Evolutionary conservation across 2,113 vertebrate genomes (phyloP).

Genomic region (Oreotrochilus melanogaster): DNA sequence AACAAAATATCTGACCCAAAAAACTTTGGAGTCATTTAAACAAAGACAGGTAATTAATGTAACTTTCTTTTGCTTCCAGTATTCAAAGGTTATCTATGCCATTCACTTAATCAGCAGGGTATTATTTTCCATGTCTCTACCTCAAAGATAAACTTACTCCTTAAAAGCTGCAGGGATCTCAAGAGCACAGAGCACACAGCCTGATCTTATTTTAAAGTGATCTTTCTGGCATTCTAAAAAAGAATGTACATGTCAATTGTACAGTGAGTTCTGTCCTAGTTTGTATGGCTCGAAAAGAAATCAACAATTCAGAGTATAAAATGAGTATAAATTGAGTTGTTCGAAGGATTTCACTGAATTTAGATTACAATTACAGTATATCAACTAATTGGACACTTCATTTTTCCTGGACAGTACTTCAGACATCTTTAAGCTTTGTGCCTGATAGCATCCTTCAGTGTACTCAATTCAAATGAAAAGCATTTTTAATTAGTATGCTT

Average conservation of each 20-base stretch:
- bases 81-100: background rate
- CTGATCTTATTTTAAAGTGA: background rate
- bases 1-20: background rate
- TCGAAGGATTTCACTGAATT: background rate
- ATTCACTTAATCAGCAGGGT: background rate
- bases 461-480: background rate
- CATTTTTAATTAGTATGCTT: background rate
- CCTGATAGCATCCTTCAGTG: background rate
- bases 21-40: background rate
- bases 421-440: background rate
- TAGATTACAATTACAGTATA: background rate
- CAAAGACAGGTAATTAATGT: background rate
- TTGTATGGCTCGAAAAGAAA: conserved; percentile 19
- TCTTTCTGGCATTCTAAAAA: background rate
- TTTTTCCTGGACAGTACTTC: conserved; percentile 17
- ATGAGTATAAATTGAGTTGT: background rate
- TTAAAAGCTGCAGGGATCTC: background rate
- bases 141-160: background rate
- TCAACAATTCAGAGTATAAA: background rate
- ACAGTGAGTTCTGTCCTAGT: background rate
- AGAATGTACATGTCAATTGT: background rate
- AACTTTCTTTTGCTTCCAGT: background rate
- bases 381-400: background rate
- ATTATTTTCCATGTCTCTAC: background rate
- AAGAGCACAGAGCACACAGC: background rate